These are phyloP conservation scores for Mormyrus lacerda DNA, from an alignment of 2,113 vertebrate species.

Conservation along the genomic window DNA sequence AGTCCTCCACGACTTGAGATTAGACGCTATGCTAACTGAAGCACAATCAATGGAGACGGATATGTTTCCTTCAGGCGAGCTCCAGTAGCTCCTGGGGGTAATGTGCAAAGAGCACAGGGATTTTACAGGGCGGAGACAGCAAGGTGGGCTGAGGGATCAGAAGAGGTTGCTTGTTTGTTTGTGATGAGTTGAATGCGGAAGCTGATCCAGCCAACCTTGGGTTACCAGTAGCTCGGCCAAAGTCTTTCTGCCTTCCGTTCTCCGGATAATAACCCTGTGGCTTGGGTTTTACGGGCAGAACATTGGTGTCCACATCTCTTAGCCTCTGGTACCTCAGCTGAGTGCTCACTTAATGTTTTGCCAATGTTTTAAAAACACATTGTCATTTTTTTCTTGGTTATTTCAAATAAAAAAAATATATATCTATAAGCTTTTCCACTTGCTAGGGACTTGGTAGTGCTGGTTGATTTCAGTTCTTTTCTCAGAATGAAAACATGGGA, in stretches of 20 bases:
- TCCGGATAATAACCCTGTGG: neutral
- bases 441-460: neutral
- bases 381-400: neutral
- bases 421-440: neutral
- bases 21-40: neutral
- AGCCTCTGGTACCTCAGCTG: neutral
- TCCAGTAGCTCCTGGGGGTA: neutral
- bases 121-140: neutral
- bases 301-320: neutral
- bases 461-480: neutral
- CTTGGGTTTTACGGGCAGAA: neutral
- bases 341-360: neutral
- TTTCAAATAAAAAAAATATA: slow-evolving; percentile 27
- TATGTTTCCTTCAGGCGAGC: neutral
- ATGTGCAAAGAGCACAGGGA: neutral
- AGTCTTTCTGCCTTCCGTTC: neutral
- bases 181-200: slow-evolving; percentile 45
- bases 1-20: neutral
- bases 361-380: neutral
- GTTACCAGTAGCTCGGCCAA: neutral
- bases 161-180: slow-evolving; percentile 37
- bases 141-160: slow-evolving; percentile 12
- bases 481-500: slow-evolving; percentile 39
- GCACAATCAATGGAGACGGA: neutral
- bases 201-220: slow-evolving; percentile 29